Evolutionary conservation across 2,797 vertebrate species (phyloP).

Genomic region (Coranthus polyacanthus): DNA sequence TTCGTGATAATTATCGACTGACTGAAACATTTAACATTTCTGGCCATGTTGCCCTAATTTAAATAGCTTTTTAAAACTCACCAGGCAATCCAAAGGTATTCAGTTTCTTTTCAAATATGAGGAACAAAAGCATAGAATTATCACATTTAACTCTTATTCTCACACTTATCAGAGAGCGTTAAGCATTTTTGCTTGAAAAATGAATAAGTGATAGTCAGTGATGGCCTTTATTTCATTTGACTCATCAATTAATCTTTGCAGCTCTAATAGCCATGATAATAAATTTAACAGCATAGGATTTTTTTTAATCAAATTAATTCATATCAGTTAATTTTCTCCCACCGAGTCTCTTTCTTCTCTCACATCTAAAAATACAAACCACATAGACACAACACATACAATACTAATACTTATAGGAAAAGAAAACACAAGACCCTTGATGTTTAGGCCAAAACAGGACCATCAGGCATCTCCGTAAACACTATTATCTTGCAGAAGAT

Average conservation of each 20-base stretch:
- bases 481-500: not conserved
- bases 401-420: not conserved
- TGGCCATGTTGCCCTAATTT: too few species aligned
- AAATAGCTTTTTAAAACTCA: too few species aligned
- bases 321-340: too few species aligned
- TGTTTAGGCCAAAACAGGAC: not conserved
- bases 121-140: too few species aligned
- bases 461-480: conserved; percentile 1
- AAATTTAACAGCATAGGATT: not conserved
- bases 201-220: not conserved
- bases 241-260: conserved; percentile 9
- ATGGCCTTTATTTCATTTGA: not conserved
- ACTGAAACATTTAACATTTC: too few species aligned
- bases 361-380: conserved; percentile 11
- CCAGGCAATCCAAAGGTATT: too few species aligned
- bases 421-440: conserved; percentile 2
- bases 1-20: too few species aligned
- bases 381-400: not conserved
- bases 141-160: too few species aligned
- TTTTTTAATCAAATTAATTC: too few species aligned
- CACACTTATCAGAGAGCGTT: too few species aligned
- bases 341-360: not conserved
- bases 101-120: too few species aligned
- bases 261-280: conserved; percentile 5
- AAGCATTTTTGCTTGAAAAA: not conserved